These are phyloP conservation scores for Cotesia glomerata DNA, from an alignment of 1,140 invertebrate species.

Conservation along the genomic window DNA sequence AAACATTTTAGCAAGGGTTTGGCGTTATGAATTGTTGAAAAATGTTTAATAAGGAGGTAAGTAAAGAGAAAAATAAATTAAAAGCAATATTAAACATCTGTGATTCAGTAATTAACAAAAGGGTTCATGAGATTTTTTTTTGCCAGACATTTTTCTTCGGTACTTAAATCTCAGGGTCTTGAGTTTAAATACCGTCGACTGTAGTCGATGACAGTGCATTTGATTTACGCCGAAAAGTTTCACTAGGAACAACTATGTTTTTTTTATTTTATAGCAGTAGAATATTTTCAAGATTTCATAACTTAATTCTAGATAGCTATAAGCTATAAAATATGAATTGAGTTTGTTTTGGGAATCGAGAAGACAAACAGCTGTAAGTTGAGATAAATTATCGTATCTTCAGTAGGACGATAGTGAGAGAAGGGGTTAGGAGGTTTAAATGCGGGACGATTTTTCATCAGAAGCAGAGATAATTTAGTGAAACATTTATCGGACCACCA, in stretches of 20 bases:
- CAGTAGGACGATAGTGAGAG: background rate
- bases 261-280: conserved; percentile 4
- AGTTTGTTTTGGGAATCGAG: background rate
- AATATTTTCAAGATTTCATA: background rate
- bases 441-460: conserved; percentile 24
- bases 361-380: too few relatives aligned
- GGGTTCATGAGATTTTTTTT: conserved; percentile 45
- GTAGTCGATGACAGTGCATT: conserved; percentile 49
- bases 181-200: conserved; percentile 33
- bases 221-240: conserved; percentile 52
- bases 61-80: conserved; percentile 45
- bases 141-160: conserved; percentile 33
- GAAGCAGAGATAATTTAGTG: conserved; percentile 30
- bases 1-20: too few relatives aligned
- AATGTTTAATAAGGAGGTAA: background rate
- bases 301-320: background rate
- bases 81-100: conserved; percentile 55
- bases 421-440: background rate
- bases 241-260: conserved; percentile 2
- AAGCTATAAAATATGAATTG: background rate
- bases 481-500: background rate
- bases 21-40: too few relatives aligned
- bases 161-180: conserved; percentile 40
- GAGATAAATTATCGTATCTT: background rate
- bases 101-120: conserved; percentile 60